Evolutionary conservation across 2,113 vertebrate species (phyloP).

Genomic region (Amazona vittata): DNA sequence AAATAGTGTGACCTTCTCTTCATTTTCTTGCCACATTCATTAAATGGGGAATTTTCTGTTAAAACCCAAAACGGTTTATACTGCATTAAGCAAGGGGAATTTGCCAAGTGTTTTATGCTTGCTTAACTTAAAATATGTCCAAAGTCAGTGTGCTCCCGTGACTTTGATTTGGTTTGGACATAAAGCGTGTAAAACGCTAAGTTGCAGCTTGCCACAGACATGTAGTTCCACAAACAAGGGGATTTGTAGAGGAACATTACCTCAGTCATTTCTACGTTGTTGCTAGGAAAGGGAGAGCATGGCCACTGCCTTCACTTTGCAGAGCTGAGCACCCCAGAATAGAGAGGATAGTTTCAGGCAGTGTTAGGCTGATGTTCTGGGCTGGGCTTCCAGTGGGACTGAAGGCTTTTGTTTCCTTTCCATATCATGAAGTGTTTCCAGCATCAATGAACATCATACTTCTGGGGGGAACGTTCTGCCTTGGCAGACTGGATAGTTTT

Average conservation of each 20-base stretch:
- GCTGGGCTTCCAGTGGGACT: not conserved
- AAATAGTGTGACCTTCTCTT: not conserved
- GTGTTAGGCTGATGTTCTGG: not conserved
- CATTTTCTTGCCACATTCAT: not conserved
- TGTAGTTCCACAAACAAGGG: not conserved
- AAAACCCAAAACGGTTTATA: slow-evolving; percentile 1
- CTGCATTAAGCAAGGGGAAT: not conserved
- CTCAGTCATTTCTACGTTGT: fast-evolving
- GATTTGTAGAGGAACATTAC: not conserved
- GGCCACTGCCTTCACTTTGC: not conserved
- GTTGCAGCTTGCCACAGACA: slow-evolving; percentile 2
- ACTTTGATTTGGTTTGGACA: slow-evolving; percentile 6
- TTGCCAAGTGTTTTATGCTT: slow-evolving; percentile 27
- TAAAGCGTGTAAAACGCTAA: not conserved
- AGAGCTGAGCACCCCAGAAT: not conserved
- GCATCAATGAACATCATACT: not conserved
- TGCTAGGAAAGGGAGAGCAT: not conserved
- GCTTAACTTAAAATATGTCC: slow-evolving; percentile 32
- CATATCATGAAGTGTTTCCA: not conserved
- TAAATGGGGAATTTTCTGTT: not conserved
- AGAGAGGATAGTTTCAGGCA: not conserved
- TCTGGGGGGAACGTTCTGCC: not conserved
- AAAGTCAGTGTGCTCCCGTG: not conserved
- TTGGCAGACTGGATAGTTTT: not conserved
- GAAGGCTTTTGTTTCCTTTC: not conserved